Conservation (phyloP, 2,113 vertebrate genomes). For the Myocastor coypus region DNA sequence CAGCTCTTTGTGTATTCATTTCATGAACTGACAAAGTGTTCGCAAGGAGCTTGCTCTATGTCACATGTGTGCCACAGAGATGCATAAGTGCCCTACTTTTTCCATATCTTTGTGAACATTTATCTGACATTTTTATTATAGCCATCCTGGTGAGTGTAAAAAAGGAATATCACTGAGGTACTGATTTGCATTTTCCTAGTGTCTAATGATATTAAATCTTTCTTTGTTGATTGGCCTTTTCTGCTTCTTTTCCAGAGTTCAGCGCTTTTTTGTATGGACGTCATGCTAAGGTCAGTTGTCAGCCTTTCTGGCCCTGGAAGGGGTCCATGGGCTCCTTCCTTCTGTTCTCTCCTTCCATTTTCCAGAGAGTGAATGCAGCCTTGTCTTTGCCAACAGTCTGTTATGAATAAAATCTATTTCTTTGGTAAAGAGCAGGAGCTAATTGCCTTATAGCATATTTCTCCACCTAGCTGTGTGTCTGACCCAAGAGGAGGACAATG, state of each 20-base stretch:
- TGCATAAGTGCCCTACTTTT: background rate
- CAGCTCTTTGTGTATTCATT: background rate
- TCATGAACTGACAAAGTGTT: too few relatives aligned
- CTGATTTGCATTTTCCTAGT: background rate
- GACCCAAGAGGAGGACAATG: fast-evolving
- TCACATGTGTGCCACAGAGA: background rate
- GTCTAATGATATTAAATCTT: background rate
- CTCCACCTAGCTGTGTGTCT: background rate
- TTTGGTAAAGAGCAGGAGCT: background rate
- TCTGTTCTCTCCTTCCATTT: background rate
- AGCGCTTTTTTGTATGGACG: too few relatives aligned
- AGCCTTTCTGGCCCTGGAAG: background rate
- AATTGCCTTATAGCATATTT: background rate
- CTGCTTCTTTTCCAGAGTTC: background rate
- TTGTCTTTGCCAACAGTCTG: background rate
- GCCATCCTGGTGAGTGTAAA: too few relatives aligned
- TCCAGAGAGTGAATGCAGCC: background rate
- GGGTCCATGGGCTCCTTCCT: too few relatives aligned
- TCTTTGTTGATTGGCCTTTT: background rate
- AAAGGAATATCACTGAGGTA: background rate
- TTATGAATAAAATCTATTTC: background rate
- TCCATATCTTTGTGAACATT: background rate
- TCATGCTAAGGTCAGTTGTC: background rate
- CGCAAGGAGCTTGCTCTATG: background rate
- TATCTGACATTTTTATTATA: background rate